Base-by-base conservation (phyloP, 2,113 vertebrate species). In the Forbesichthys agassizii region DNA sequence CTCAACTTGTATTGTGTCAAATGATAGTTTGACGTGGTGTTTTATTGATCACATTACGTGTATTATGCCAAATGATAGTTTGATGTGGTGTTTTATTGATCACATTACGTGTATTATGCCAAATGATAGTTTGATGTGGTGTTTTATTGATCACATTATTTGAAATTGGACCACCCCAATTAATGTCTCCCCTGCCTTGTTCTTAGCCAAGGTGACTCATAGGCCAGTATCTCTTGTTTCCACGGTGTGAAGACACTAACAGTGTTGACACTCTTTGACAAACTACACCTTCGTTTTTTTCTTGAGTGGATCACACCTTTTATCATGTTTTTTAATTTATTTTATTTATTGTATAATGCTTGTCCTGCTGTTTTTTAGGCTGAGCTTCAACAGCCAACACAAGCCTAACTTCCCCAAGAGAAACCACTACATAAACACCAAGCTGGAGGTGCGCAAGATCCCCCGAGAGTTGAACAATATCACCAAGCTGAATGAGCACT, bases 401-500 rank as follows among this genome's bases (percentile, higher is more conserved):
- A 99, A 98, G 75, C 89, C 92, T 61, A 86, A 83, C 33, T 96
- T 97, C 79, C 92, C 95, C 49, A 95, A 96, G 76, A 96, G 96
- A 85, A 95, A 92, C 86, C 93, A 95, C 58, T 97, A 98, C 6
- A 93, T 95, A 0, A 98, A 98, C 85, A 98, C 97, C 10, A 98
- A 97, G 89, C 73, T 99, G 81, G 96, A 98, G 89, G 96, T 99
- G 66, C 93, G 95, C 73, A 97, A 94, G 91, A 97, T 99, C 78
- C 97, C 98, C 2, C 93, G 94, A 3, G 97, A 99, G 7, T 13
- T 98, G 60, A 99, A 99, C 89, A 99, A 96, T 76, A 99, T 99
- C 82, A 95, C 96, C 54, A 96, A 96, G 78, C 94, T 99, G 81
- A 99, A 99, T 0, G 96, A 98, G 77, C 97, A 99, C 77, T 99